Base-by-base conservation (phyloP, 2,888 invertebrate genomes). In the Amiota mariae region DNA sequence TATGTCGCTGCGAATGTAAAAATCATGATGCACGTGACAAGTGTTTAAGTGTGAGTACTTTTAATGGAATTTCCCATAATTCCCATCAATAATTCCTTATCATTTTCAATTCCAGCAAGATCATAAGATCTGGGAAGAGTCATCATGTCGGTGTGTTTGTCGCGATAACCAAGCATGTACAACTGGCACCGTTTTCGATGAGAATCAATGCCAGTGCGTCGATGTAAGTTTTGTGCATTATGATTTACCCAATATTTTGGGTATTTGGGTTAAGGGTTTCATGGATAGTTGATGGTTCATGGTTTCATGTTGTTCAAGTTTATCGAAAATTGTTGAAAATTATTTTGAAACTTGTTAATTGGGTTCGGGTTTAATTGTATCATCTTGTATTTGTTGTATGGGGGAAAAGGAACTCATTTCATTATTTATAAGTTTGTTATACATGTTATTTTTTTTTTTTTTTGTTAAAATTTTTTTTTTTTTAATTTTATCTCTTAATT, bases 1-100 rank as follows among this genome's bases (percentile, higher is more conserved):
- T 92, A 78, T 94, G 94, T 79, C 89, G 90, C 47, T 94, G 94
- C 84, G 87, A 87, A 13, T 94, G 94, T 82, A 90, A 87, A 11
- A 94, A 94, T 79, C 82, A 84, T 6, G 93, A 93, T 77, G 93
- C 93, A 51, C 91, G 91, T 75, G 88, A 90, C 9, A 93, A 93
- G 85, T 94, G 94, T 82, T 77, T 82, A 4, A 76, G 75, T 68
- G 86, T 85, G 80, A 79, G 74, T 71, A 56, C 18, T 54, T 46
- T 63, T 71, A 18, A 48, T 68, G 13, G n/a, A 18, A 71, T 11
- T 11, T n/a, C 47, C n/a, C 51, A 36, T 59, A 1, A 49, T 51
- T 15, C 48, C n/a, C 47, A 3, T 15, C 46, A 15, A n/a, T n/a
- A 2, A 24, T 24, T 24, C 12, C 4, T 51, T n/a, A 51, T n/a